Evolutionary conservation across 2,113 vertebrate genomes (phyloP).

Genomic region (Rattus norvegicus): DNA sequence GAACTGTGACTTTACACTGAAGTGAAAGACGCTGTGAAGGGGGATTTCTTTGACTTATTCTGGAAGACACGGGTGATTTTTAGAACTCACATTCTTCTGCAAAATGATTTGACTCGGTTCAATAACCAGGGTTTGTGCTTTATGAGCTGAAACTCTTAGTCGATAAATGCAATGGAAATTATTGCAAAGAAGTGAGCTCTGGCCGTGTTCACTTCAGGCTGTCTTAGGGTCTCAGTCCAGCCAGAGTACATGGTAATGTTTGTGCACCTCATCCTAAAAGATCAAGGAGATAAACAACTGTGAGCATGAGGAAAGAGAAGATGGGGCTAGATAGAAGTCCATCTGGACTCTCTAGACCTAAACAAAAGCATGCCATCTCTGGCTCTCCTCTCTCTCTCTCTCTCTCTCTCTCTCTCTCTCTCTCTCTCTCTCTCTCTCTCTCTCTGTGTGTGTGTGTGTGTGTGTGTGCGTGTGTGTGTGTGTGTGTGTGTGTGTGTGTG

Average conservation of each 20-base stretch:
- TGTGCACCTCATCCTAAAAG: neutral
- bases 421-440: neutral
- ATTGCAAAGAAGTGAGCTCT: neutral
- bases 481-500: too few species aligned
- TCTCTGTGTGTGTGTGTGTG: neutral
- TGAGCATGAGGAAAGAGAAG: neutral
- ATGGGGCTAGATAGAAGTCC: neutral
- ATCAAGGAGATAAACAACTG: neutral
- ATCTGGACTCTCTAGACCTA: neutral
- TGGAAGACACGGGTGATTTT: slow-evolving; percentile 30
- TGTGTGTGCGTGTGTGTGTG: too few species aligned
- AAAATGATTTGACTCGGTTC: slow-evolving; percentile 67
- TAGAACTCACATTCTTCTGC: neutral
- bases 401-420: neutral
- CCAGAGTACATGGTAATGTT: neutral
- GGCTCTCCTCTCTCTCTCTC: neutral
- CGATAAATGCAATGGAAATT: slow-evolving; percentile 64
- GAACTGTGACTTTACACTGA: slow-evolving; percentile 42
- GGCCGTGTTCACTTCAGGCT: slow-evolving; percentile 19
- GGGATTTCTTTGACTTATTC: slow-evolving; percentile 49
- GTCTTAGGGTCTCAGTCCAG: neutral
- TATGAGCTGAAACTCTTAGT: slow-evolving; percentile 71
- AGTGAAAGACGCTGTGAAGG: neutral
- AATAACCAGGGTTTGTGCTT: slow-evolving; percentile 54
- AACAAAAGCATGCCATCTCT: neutral